Evolutionary conservation across 2,113 vertebrate species (phyloP).

Genomic region (Lipophrys pholis): DNA sequence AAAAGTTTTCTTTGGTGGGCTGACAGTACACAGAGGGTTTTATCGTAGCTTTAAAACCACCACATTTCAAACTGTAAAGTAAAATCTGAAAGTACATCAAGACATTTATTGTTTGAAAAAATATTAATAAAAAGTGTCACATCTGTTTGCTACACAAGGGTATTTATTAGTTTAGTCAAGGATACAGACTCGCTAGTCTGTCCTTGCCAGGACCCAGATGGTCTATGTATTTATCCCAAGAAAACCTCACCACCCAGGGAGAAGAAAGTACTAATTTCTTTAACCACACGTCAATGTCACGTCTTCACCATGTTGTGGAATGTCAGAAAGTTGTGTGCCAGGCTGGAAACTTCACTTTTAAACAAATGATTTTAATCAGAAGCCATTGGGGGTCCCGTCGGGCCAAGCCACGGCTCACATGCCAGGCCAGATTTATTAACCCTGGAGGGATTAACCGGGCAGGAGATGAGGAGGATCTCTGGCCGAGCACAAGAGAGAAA

Average conservation of each 20-base stretch:
- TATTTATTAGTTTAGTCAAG: neutral
- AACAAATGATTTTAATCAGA: slow-evolving; percentile 87
- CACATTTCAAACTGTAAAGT: no score
- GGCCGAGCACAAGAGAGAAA: slow-evolving; percentile 36
- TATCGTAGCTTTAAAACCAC: no score
- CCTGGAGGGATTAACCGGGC: slow-evolving; percentile 70
- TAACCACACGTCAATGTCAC: slow-evolving; percentile 57
- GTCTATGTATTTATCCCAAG: slow-evolving; percentile 12
- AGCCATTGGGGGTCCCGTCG: slow-evolving; percentile 70
- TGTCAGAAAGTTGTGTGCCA: slow-evolving; percentile 71
- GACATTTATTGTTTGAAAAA: no score
- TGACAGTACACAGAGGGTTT: no score
- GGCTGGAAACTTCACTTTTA: slow-evolving; percentile 79
- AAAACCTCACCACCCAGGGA: slow-evolving; percentile 20
- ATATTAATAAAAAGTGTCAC: no score
- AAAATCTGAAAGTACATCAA: no score
- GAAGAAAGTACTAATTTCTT: slow-evolving; percentile 28
- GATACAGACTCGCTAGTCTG: neutral
- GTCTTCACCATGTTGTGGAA: slow-evolving; percentile 66
- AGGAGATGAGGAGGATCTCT: slow-evolving; percentile 71
- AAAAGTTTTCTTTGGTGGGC: no score
- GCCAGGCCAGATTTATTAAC: slow-evolving; percentile 85
- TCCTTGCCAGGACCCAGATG: slow-evolving; percentile 9
- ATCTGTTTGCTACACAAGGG: neutral
- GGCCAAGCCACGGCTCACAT: slow-evolving; percentile 58